phyloP scores from a whole-genome alignment of 1,140 invertebrate species.

The Venturia canescens region DNA sequence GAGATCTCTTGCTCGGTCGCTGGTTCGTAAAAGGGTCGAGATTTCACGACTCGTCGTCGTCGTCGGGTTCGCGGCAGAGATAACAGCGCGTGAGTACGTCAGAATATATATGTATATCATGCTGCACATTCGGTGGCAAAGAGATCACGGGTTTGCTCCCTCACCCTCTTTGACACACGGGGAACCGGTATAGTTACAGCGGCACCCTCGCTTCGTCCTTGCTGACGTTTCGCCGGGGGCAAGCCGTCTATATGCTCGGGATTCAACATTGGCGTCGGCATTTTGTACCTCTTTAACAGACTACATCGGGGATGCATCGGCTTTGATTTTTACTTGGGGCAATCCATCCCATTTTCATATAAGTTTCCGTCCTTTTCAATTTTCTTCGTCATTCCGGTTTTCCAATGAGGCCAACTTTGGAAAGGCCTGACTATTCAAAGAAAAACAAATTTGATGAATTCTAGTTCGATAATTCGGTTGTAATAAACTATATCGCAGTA shows the following conservation, averaged over 20 bases:
- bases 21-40: slow-evolving; percentile 51
- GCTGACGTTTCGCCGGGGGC: slow-evolving; percentile 41
- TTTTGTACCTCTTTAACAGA: slow-evolving; percentile 54
- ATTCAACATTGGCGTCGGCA: slow-evolving; percentile 65
- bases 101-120: slow-evolving; percentile 36
- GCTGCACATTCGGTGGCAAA: slow-evolving; percentile 51
- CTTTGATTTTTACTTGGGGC: background rate
- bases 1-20: slow-evolving; percentile 50
- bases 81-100: slow-evolving; percentile 52
- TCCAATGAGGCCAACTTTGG: too few relatives aligned
- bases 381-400: too few relatives aligned
- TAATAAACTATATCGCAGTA: too few relatives aligned
- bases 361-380: background rate
- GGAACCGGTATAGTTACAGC: slow-evolving; percentile 52
- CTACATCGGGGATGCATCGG: background rate
- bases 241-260: slow-evolving; percentile 4
- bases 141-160: slow-evolving; percentile 39
- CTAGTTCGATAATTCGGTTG: too few relatives aligned
- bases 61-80: slow-evolving; percentile 41
- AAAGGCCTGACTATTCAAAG: too few relatives aligned
- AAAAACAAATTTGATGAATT: too few relatives aligned
- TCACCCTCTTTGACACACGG: slow-evolving; percentile 56
- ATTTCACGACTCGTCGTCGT: slow-evolving; percentile 14
- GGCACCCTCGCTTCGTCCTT: slow-evolving; percentile 29
- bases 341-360: background rate